phyloP scores from a whole-genome alignment of 2,888 invertebrate species.

The Allacma fusca region DNA sequence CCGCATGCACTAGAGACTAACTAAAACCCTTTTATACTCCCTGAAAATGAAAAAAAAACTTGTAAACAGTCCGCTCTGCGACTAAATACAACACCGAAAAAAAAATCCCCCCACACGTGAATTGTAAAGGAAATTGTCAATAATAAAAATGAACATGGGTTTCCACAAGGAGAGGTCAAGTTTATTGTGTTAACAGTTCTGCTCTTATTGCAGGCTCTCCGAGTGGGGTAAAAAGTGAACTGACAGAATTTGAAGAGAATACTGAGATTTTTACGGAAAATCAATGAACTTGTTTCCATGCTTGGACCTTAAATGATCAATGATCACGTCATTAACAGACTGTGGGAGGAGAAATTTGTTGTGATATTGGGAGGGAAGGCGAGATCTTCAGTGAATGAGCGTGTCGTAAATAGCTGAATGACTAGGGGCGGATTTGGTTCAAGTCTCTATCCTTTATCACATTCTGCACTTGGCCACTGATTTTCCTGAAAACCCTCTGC shows the following conservation, averaged over 20 bases:
- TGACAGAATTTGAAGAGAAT: not conserved
- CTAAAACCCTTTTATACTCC: not conserved
- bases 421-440: no score
- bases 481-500: no score
- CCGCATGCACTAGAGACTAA: not conserved
- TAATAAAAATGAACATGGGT: constrained; percentile 4
- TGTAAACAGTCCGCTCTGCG: no score
- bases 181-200: not conserved
- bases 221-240: no score
- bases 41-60: no score
- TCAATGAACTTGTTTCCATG: constrained; percentile 14
- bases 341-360: not conserved
- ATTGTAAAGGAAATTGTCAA: constrained; percentile 21
- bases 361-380: not conserved
- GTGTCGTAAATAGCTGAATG: not conserved
- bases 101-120: not conserved
- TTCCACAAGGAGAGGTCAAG: constrained; percentile 20
- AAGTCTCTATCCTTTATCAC: no score
- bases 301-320: constrained; percentile 22
- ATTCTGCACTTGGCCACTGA: no score
- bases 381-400: not conserved
- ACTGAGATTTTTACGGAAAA: constrained; percentile 5
- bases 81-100: no score
- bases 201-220: no score
- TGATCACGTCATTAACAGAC: constrained; percentile 32